phyloP scores from a whole-genome alignment of 2,113 vertebrate genomes.

The Zapus hudsonius region DNA sequence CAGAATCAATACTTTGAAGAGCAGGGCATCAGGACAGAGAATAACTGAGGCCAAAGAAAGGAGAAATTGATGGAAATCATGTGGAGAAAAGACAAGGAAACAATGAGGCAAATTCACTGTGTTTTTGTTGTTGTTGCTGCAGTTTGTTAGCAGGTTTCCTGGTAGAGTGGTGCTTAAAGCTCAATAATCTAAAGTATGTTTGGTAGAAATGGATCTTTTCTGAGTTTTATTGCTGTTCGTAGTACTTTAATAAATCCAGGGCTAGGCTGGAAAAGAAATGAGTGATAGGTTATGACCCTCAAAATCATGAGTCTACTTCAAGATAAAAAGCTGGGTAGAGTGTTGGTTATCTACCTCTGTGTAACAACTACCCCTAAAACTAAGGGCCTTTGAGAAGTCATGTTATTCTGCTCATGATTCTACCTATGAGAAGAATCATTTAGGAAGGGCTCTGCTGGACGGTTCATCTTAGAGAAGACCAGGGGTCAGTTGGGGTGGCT shows the following conservation, averaged over 20 bases:
- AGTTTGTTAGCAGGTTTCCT: background rate
- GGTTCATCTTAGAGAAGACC: background rate
- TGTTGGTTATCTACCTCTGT: background rate
- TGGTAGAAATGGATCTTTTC: background rate
- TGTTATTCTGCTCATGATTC: background rate
- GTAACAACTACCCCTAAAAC: background rate
- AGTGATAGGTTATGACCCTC: background rate
- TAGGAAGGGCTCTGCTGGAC: background rate
- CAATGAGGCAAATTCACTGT: background rate
- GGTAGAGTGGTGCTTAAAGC: background rate
- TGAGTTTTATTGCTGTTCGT: background rate
- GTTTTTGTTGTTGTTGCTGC: background rate
- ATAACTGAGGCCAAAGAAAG: background rate
- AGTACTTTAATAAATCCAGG: background rate
- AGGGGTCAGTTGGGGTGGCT: background rate
- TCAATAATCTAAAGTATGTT: background rate
- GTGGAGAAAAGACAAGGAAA: background rate
- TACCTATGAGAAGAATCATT: background rate
- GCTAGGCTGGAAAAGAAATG: background rate
- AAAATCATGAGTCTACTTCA: background rate
- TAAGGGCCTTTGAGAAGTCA: background rate
- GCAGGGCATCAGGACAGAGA: background rate
- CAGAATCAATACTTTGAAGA: too few relatives aligned
- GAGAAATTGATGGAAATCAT: background rate
- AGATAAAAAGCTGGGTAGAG: background rate